These are phyloP conservation scores for Ceratitis capitata DNA, from an alignment of 1,140 invertebrate genomes.

Conservation along the genomic window DNA sequence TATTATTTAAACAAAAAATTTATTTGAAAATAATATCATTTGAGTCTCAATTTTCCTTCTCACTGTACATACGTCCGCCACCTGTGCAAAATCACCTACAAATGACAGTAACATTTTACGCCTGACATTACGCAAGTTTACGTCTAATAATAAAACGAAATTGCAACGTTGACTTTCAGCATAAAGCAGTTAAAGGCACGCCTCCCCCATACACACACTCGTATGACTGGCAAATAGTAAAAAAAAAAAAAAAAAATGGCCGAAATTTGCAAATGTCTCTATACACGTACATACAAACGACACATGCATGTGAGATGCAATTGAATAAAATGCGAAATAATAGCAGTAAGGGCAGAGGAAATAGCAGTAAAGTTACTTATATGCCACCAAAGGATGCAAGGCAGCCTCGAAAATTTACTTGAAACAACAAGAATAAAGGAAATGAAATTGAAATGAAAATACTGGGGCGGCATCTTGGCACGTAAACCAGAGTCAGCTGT, in stretches of 20 bases:
- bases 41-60: no score
- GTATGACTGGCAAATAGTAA: constrained; percentile 22
- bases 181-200: not conserved
- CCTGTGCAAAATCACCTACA: no score
- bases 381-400: not conserved
- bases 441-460: not conserved
- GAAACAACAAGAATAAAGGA: not conserved
- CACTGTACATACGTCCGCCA: no score
- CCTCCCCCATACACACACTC: not conserved
- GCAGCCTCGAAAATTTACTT: not conserved
- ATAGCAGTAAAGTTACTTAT: not conserved
- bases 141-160: constrained; percentile 3
- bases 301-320: not conserved
- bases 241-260: not conserved
- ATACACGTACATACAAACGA: not conserved
- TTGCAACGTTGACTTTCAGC: not conserved
- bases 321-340: constrained; percentile 36
- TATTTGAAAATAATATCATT: no score
- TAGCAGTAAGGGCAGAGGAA: not conserved
- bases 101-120: not conserved
- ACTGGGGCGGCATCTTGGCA: not conserved
- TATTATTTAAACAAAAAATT: no score
- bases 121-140: not conserved
- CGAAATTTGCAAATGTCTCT: not conserved
- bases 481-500: not conserved